phyloP scores from a whole-genome alignment of 1,140 invertebrate genomes.

The Pseudomyrmex flavicornis region DNA sequence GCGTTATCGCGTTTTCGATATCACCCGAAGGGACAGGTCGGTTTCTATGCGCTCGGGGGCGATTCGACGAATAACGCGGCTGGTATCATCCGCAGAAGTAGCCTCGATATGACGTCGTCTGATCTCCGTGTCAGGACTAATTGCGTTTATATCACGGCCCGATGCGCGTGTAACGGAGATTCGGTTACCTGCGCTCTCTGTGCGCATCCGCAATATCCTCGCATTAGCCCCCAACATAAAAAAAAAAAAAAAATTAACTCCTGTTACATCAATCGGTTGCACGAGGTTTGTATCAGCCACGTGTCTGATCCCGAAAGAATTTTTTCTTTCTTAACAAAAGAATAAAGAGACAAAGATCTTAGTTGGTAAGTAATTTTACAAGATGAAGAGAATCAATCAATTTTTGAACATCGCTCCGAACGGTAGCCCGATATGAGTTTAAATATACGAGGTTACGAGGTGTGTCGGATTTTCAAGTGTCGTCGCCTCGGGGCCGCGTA shows the following conservation, averaged over 20 bases:
- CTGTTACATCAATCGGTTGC: too few species aligned
- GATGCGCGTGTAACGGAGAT: constrained; percentile 42
- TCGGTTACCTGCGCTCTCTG: constrained; percentile 22
- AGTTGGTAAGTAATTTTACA: too few species aligned
- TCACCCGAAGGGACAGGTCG: constrained; percentile 68
- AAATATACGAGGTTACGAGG: not conserved
- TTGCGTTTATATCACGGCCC: constrained; percentile 56
- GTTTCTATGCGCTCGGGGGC: constrained; percentile 63
- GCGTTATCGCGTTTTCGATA: constrained; percentile 59
- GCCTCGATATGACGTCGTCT: constrained; percentile 52
- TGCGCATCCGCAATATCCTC: not conserved
- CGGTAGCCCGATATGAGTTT: not conserved
- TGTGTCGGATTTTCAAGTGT: constrained; percentile 1
- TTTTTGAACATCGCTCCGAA: not conserved
- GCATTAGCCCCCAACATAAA: too few species aligned
- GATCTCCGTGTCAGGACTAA: constrained; percentile 58
- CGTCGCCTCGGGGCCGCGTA: constrained; percentile 39
- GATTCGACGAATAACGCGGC: constrained; percentile 67
- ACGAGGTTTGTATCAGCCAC: too few species aligned
- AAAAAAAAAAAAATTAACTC: too few species aligned
- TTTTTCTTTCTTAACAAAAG: too few species aligned
- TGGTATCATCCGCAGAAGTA: constrained; percentile 66
- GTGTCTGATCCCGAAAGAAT: too few species aligned
- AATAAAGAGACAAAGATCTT: too few species aligned
- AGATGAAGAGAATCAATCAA: not conserved